Base-by-base conservation (phyloP, 2,797 vertebrate species). In the Eupleurogrammus muticus region DNA sequence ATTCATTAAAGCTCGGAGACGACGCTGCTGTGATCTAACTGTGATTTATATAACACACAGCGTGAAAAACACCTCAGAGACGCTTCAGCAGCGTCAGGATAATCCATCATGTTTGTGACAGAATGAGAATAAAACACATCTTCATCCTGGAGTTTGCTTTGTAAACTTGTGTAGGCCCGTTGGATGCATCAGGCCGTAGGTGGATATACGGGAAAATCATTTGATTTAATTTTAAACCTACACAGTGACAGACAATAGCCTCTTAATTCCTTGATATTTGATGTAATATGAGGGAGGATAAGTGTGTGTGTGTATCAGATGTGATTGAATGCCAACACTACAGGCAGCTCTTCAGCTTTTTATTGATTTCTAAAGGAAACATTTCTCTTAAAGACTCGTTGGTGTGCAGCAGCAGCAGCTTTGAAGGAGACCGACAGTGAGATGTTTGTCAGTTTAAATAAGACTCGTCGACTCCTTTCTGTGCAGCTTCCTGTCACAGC, bases 301-400 rank as follows among this genome's bases (percentile, higher is more conserved):
- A 50, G 32, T 62, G 54, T 60, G 50, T 24, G 34, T 35, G 8
- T 42, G 51, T 21, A 55, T 67, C 56, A 32, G 60, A 70, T 5
- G 16, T 51, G 36, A 73, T 4, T 49, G 53, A 70, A 51, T 17
- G n/a, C 62, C 9, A 7, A 51, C 53, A 38, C 12, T 1, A 46
- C 56, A 46, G 17, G 32, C 34, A 14, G 53, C 21, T 20, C 28
- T 35, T 53, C 9, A 34, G 59, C 36, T 46, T 23, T n/a, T 36
- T 51, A 32, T 2, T 42, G 13, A 3, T 50, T 52, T 10, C 17
- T 36, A 35, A 35, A n/a, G 54, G 34, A 48, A 60, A 21, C 17
- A 0, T 32, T 42, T 28, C 17, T 14, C 20, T 50, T 9, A 0
- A 16, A 42, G 53, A 42, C 34, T 60, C 1, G 0, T 4, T 1